These are phyloP conservation scores for Liodrosophila aerea DNA, from an alignment of 2,888 invertebrate genomes.

Conservation along the genomic window DNA sequence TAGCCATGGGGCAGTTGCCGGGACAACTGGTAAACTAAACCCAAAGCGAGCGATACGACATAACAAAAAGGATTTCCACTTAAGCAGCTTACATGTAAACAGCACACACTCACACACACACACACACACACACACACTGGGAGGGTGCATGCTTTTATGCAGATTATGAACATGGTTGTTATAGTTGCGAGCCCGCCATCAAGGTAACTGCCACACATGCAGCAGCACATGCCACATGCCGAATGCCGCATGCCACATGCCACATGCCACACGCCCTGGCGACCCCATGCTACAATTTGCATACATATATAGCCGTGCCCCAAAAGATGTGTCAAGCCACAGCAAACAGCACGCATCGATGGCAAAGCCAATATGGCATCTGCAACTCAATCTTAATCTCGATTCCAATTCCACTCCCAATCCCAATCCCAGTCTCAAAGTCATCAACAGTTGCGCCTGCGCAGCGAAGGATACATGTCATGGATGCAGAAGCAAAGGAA, in stretches of 20 bases:
- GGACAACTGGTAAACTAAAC: slow-evolving; percentile 43
- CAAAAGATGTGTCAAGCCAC: neutral
- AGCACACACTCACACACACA: slow-evolving; percentile 27
- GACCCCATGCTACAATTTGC: slow-evolving; percentile 32
- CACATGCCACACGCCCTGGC: no score
- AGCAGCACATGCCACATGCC: slow-evolving; percentile 57
- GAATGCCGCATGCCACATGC: no score
- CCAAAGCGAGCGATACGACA: slow-evolving; percentile 58
- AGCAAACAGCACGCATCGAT: no score
- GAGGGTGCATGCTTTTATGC: slow-evolving; percentile 69
- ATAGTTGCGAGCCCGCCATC: slow-evolving; percentile 36
- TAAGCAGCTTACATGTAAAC: slow-evolving; percentile 72
- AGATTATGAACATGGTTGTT: slow-evolving; percentile 62
- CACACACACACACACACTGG: slow-evolving; percentile 17
- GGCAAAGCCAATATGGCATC: no score
- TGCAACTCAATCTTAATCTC: no score
- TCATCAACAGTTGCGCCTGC: slow-evolving; percentile 53
- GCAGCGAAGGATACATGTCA: slow-evolving; percentile 23
- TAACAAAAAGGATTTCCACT: slow-evolving; percentile 70
- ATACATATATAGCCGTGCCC: slow-evolving; percentile 29
- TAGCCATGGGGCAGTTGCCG: slow-evolving; percentile 53
- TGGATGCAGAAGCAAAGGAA: slow-evolving; percentile 27
- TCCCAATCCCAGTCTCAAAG: slow-evolving; percentile 4
- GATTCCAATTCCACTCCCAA: slow-evolving; percentile 6
- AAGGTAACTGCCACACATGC: slow-evolving; percentile 39